A percentile compares a stretch with the other conserved stretches of the same genome.
Conservation (phyloP, 2,113 vertebrate genomes). For the Nannospalax galili region DNA sequence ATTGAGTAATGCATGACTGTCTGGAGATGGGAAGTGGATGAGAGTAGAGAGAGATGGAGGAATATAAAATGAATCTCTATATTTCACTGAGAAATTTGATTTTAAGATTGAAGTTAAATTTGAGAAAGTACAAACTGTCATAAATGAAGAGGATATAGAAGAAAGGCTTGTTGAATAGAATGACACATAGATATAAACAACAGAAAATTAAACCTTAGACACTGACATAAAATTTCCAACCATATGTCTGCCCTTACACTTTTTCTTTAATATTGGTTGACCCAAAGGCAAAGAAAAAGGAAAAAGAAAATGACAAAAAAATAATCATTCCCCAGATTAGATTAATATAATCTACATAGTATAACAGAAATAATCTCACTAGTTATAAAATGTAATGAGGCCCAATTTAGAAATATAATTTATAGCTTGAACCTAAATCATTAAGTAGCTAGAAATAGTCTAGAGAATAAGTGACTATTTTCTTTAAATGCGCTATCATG, state of each 20-base stretch:
- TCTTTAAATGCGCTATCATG: neutral
- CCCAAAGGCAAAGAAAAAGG: neutral
- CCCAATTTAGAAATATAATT: neutral
- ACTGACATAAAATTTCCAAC: neutral
- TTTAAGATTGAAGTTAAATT: slow-evolving; percentile 26
- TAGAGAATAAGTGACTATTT: neutral
- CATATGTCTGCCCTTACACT: neutral
- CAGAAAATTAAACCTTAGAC: neutral
- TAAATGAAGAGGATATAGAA: neutral
- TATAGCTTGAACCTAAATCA: neutral
- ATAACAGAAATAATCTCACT: slow-evolving; percentile 21
- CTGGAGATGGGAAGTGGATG: neutral
- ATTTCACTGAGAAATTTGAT: slow-evolving; percentile 7
- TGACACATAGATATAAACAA: slow-evolving; percentile 4
- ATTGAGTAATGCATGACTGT: neutral
- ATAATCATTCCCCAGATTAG: neutral
- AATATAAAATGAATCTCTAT: neutral
- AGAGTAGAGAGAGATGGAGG: neutral
- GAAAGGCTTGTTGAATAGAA: slow-evolving; percentile 1
- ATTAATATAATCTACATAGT: slow-evolving; percentile 24
- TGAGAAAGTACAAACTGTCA: neutral
- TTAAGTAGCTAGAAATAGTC: neutral
- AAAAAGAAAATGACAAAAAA: neutral
- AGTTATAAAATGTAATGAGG: neutral
- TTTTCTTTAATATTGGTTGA: neutral